Evolutionary conservation across 2,797 vertebrate species (phyloP), one percentile per base, ranked within the genome.

Genomic region (Paguma larvata): DNA sequence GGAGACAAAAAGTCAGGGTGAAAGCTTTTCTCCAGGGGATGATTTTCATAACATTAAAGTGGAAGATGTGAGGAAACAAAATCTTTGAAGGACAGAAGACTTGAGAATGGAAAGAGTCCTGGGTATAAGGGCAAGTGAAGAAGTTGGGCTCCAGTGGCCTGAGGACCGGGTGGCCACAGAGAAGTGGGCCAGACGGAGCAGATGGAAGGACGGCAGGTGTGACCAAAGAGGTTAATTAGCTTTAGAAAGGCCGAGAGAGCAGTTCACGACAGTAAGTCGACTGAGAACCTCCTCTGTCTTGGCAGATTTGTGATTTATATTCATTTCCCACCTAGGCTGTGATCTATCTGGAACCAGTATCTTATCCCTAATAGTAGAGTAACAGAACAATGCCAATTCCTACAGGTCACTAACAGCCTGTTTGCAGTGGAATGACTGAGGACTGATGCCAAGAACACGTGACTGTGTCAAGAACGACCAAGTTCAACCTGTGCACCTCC

Each of bases 391-490:
- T 56, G 72, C 5, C 21, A 72, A 1, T 62, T 70, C 63, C 63
- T 62, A 25, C 25, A 87, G 86, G 84, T 56, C 77, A 91, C 44
- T 95, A 94, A 96, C 38, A 95, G 63, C 89, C 63, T 95, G 91
- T 48, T 65, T 79, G 97, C 93, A 88, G 73, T 0, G 0, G 38
- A 38, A 80, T 85, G 41, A 95, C 62, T 75, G 91, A 72, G 65
- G 84, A 92, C 93, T 96, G 82, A 80, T 96, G 90, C 91, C 93
- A 77, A 92, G 87, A 95, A 95, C 65, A 78, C 72, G 72, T 15
- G 91, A 72, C 73, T 82, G 18, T 90, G 92, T 97, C 65, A 79
- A 65, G 84, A 97, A 97, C 97, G 68, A 97, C 94, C 65, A 92
- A 97, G 87, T 14, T 84, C 27, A 70, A 96, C 96, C 53, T 67